These are phyloP conservation scores for Vidua macroura DNA, from an alignment of 2,113 vertebrate genomes.

Conservation along the genomic window DNA sequence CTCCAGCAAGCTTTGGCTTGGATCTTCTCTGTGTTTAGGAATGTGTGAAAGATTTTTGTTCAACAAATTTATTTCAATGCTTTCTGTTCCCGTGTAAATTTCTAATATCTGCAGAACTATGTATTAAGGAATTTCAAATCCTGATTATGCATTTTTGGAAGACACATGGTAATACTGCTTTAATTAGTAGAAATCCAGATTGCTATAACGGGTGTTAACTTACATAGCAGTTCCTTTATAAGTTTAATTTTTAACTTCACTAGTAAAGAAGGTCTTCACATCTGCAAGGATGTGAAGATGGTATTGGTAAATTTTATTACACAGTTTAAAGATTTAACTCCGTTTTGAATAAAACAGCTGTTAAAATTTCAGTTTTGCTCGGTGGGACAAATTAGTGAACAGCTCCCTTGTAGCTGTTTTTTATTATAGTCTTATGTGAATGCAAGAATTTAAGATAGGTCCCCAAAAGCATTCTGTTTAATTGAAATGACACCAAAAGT, in stretches of 20 bases:
- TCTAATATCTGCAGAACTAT: neutral
- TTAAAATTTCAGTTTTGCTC: neutral
- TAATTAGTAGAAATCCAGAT: neutral
- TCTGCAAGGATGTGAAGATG: neutral
- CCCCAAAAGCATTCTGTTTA: neutral
- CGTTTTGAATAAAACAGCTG: neutral
- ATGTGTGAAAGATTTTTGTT: neutral
- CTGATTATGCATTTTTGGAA: neutral
- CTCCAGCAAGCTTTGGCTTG: neutral
- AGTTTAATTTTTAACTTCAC: neutral
- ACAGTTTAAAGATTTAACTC: neutral
- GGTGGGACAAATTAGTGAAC: neutral
- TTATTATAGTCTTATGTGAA: neutral
- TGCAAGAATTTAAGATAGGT: neutral
- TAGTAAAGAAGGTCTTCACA: neutral
- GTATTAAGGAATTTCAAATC: neutral
- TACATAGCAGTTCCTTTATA: neutral
- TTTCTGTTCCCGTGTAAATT: neutral
- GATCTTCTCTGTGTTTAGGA: neutral
- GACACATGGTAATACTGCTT: neutral
- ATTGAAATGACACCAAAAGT: neutral
- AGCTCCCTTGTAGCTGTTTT: neutral
- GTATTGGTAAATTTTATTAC: neutral
- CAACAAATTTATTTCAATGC: neutral
- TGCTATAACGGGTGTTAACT: neutral